Evolutionary conservation across 2,888 invertebrate species (phyloP).

Genomic region (Apodemia zela): DNA sequence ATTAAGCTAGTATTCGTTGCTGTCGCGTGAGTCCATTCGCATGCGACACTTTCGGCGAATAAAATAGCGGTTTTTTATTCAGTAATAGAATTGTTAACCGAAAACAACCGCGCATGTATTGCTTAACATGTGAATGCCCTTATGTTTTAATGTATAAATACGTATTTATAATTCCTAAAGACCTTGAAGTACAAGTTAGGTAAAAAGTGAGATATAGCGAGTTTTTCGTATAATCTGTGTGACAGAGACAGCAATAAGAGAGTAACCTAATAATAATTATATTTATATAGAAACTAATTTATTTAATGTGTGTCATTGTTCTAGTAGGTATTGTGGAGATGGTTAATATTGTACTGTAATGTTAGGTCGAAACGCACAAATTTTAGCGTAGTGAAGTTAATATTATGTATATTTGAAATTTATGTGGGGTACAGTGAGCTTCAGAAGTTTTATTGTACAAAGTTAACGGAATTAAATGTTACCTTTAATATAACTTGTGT

Average conservation of each 20-base stretch:
- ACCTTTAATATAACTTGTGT: not conserved
- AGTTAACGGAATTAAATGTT: not conserved
- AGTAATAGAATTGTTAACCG: too few species aligned
- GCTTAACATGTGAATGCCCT: too few species aligned
- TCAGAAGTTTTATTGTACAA: slow-evolving; percentile 12
- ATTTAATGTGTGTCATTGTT: slow-evolving; percentile 44
- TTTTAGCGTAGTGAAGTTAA: slow-evolving; percentile 58
- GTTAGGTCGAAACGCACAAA: slow-evolving; percentile 77
- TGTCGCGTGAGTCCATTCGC: too few species aligned
- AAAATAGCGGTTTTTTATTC: too few species aligned
- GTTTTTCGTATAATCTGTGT: slow-evolving; percentile 70
- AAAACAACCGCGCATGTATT: too few species aligned
- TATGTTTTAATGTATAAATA: too few species aligned
- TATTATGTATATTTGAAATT: slow-evolving; percentile 42
- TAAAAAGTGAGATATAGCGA: slow-evolving; percentile 66
- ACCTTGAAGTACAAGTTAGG: slow-evolving; percentile 57
- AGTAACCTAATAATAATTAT: slow-evolving; percentile 43
- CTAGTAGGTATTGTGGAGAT: slow-evolving; percentile 40
- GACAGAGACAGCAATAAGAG: slow-evolving; percentile 76
- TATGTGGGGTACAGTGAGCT: slow-evolving; percentile 12
- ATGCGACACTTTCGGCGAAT: too few species aligned
- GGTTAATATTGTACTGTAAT: slow-evolving; percentile 47
- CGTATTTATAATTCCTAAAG: slow-evolving; percentile 19
- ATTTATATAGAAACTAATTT: slow-evolving; percentile 45
- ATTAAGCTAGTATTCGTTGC: too few species aligned